phyloP scores from a whole-genome alignment of 2,888 invertebrate species.

The Amblyteles armatorius region DNA sequence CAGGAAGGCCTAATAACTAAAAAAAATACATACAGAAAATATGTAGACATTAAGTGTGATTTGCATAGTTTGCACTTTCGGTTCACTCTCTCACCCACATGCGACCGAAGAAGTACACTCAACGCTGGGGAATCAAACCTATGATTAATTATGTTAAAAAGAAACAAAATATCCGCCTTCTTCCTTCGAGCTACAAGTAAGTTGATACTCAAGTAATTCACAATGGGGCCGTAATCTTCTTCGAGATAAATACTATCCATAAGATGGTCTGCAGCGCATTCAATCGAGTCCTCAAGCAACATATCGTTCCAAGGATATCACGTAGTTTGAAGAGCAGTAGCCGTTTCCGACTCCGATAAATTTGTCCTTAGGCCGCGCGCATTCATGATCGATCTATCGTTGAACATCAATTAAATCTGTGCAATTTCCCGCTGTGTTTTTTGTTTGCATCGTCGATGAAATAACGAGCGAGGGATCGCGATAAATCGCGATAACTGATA shows the following conservation, averaged over 20 bases:
- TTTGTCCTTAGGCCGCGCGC: too few species aligned
- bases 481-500: slow-evolving; percentile 20
- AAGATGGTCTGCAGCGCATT: too few species aligned
- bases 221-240: background rate
- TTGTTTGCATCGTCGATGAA: slow-evolving; percentile 1
- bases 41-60: too few species aligned
- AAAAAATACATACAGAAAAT: too few species aligned
- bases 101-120: too few species aligned
- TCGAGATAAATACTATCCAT: background rate
- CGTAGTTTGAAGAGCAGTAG: too few species aligned
- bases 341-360: too few species aligned
- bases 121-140: background rate
- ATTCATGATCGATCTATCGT: background rate
- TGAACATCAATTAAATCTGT: background rate
- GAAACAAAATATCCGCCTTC: background rate
- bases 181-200: background rate
- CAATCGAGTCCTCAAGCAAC: too few species aligned
- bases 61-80: too few species aligned
- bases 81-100: too few species aligned
- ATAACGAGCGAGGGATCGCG: background rate
- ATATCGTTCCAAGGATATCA: too few species aligned
- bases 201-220: background rate
- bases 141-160: background rate
- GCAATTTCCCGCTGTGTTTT: background rate
- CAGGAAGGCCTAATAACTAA: too few species aligned